Base-by-base conservation (phyloP, 2,797 vertebrate genomes). In the Anguilla marmorata region DNA sequence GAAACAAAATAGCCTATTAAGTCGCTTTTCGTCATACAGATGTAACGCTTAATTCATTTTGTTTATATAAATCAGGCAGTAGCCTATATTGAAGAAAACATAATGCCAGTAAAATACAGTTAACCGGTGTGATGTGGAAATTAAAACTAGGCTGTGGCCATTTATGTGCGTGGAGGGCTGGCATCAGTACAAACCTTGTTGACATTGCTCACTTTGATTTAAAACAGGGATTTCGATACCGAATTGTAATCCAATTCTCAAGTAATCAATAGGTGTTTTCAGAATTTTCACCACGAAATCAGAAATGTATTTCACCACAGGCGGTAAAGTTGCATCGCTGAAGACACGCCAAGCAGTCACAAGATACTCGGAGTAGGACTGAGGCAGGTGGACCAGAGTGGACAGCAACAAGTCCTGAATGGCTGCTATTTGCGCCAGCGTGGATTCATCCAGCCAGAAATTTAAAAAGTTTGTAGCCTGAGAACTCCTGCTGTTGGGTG, bases 171-270 rank as follows among this genome's bases (percentile, higher is more conserved):
- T 27, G 30, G 69, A 14, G 27, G 69, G 30, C 2, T 4, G 37
- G 33, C 74, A 21, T 79, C 19, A 52, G 24, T 50, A 48, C 88
- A 58, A 88, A 97, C 96, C 95, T 95, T 96, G 94, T n/a, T 91
- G 88, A 89, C 96, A 97, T 56, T 90, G 92, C 16, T 93, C 93
- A 27, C 24, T 84, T 89, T 87, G 85, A 14, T 95, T 92, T 87
- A 96, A 84, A 54, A 90, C 90, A 3, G 96, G 95, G 30, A 94
- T 79, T 84, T 91, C 87, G 8, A 96, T 93, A 56, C 93, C 94
- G 88, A 97, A 91, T 89, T 96, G 95, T 89, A 97, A 89, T 58
- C 91, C 94, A 76, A 96, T 91, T 83, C 92, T 92, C 52, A 95
- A 41, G 30, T 93, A 96, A 80, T 96, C 94, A 85, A 94, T 85